Percentiles rank a stretch among this genome's conserved stretches.
Evolutionary conservation across 2,888 invertebrate species (phyloP).

Genomic region (Pseudoips prasinana): DNA sequence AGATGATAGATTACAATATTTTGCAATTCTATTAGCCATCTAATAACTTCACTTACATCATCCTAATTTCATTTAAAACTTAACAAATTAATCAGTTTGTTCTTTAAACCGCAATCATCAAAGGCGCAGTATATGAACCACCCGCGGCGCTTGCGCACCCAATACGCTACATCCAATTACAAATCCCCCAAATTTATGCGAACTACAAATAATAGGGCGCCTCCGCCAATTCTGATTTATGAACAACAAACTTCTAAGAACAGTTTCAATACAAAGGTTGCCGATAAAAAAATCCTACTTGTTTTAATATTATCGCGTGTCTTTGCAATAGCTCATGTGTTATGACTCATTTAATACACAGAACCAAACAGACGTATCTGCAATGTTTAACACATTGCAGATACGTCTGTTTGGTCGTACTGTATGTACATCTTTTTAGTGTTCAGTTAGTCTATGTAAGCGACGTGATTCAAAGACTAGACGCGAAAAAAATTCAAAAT

Average conservation of each 20-base stretch:
- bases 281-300: conserved; percentile 63
- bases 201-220: conserved; percentile 78
- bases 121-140: conserved; percentile 18
- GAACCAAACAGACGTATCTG: too few species aligned
- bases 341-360: conserved; percentile 56
- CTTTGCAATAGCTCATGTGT: conserved; percentile 18
- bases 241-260: conserved; percentile 67
- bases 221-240: conserved; percentile 74
- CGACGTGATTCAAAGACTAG: conserved; percentile 70
- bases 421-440: too few species aligned
- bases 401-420: too few species aligned
- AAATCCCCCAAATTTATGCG: conserved; percentile 60
- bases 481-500: conserved; percentile 74
- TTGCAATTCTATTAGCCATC: too few species aligned
- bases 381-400: too few species aligned
- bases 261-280: conserved; percentile 35
- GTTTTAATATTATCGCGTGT: conserved; percentile 58
- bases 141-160: conserved; percentile 52
- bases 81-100: too few species aligned
- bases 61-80: too few species aligned
- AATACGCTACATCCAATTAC: conserved; percentile 51
- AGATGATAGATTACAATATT: too few species aligned
- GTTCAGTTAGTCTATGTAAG: conserved; percentile 41
- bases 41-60: too few species aligned
- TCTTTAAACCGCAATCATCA: too few species aligned